Conservation (phyloP, 2,113 vertebrate genomes). For the Perca schrenkii region DNA sequence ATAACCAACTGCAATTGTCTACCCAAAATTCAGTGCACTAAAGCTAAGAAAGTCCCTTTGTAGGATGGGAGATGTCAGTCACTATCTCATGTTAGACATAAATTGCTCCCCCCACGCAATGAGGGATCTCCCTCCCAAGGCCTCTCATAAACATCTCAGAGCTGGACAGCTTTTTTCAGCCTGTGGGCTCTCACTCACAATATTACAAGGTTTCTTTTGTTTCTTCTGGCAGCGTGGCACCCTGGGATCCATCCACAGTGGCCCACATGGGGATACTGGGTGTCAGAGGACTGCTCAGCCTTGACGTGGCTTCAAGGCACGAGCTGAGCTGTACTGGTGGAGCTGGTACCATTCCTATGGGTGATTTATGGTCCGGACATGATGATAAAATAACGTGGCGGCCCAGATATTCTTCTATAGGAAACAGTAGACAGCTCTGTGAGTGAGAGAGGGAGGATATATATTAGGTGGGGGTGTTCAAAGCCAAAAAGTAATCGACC, state of each 20-base stretch:
- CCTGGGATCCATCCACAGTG: conserved; percentile 60
- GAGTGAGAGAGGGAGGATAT: conserved; percentile 28
- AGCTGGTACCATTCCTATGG: conserved; percentile 62
- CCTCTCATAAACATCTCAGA: conserved; percentile 76
- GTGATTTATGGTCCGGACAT: conserved; percentile 78
- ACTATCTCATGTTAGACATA: conserved; percentile 65
- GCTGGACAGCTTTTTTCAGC: conserved; percentile 48
- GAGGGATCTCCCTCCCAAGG: conserved; percentile 79
- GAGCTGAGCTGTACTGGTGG: conserved; percentile 47
- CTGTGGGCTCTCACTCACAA: conserved; percentile 67
- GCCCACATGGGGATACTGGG: conserved; percentile 62
- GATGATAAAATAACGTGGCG: conserved; percentile 69
- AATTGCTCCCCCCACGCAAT: conserved; percentile 64
- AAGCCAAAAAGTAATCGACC: conserved; percentile 52
- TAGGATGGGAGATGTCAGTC: conserved; percentile 62
- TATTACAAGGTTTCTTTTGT: conserved; percentile 81
- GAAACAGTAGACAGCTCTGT: conserved; percentile 72
- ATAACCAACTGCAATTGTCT: conserved; percentile 7
- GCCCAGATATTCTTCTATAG: conserved; percentile 53
- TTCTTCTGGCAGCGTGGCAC: conserved; percentile 65
- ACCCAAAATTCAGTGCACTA: conserved; percentile 19
- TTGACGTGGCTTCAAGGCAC: conserved; percentile 75
- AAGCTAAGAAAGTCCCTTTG: conserved; percentile 49
- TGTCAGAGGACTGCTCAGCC: conserved; percentile 73
- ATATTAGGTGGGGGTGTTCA: conserved; percentile 25